Base-by-base conservation (phyloP, 1,140 invertebrate species). In the Phenacoccus solenopsis region DNA sequence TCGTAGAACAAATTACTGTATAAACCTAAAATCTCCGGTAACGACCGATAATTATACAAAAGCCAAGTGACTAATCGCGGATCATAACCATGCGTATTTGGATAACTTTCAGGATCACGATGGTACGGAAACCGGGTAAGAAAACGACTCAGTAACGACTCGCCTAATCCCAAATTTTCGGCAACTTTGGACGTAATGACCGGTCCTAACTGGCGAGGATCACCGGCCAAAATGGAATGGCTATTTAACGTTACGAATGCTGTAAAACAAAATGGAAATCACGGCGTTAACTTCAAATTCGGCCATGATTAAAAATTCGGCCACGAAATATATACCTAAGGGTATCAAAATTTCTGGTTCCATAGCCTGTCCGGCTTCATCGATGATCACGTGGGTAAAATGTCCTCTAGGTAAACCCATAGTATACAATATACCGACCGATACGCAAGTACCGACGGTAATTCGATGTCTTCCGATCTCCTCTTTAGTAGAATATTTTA, bases 141-240 rank as follows among this genome's bases (percentile, higher is more conserved):
- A 30, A 80, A 72, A 16, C 78, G 70, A 69, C 75, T 73, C 30
- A 81, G 68, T 73, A 80, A 75, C 4, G 77, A 78, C 25, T 71
- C 72, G 20, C 72, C 75, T 72, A 93, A 80, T 22, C 90, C 90
- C 75, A 82, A 87, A 7, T 82, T 77, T 22, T 75, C 75, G 0
- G 88, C 86, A 70, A 85, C 80, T 64, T 79, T 81, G 32, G 89
- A 91, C 70, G 85, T 78, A 9, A 94, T 79, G 7, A 95, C 84
- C 7, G 94, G 91, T 0, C 93, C 94, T 30, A 98, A 82, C 79
- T 98, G 95, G 77, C 88, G 82, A n/a, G 92, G 94, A 84, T 98
- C 95, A 5, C 95, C 95, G 72, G 92, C 90, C 3, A 98, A 79
- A 71, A 96, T 80, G 7, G 93, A 84, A 79, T 90, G 88, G 1